A percentile compares a stretch with the other conserved stretches of the same genome.
Evolutionary conservation across 2,888 invertebrate genomes (phyloP).

Genomic region (Epinotia demarniana): DNA sequence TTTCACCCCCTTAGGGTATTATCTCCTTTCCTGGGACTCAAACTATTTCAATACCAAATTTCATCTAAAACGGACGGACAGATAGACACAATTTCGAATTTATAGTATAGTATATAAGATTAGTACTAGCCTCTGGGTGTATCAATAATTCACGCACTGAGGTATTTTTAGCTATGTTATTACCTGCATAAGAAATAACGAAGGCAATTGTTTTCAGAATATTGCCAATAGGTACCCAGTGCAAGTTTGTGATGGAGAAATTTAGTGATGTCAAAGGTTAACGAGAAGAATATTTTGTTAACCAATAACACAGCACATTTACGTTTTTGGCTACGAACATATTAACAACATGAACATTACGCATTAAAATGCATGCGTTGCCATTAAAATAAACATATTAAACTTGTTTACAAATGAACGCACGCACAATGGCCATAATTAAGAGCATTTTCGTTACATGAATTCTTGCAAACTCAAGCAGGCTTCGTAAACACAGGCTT

Average conservation of each 20-base stretch:
- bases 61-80: too few species aligned
- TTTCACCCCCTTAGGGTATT: too few species aligned
- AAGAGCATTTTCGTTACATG: conserved; percentile 10
- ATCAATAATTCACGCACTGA: too few species aligned
- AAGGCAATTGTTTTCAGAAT: too few species aligned
- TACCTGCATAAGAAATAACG: too few species aligned
- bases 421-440: conserved; percentile 23
- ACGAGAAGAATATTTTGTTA: not conserved
- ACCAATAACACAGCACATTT: not conserved
- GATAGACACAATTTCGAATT: too few species aligned
- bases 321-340: not conserved
- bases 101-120: too few species aligned
- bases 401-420: conserved; percentile 24
- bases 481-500: conserved; percentile 34
- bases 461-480: conserved; percentile 28
- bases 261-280: not conserved
- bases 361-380: conserved; percentile 4
- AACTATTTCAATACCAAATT: too few species aligned
- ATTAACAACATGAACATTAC: not conserved
- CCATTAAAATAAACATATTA: conserved; percentile 15
- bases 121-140: too few species aligned
- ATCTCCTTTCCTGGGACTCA: too few species aligned
- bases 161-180: too few species aligned
- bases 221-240: too few species aligned
- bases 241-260: not conserved